Conservation (phyloP, 2,888 invertebrate species). For the Acronicta alni region DNA sequence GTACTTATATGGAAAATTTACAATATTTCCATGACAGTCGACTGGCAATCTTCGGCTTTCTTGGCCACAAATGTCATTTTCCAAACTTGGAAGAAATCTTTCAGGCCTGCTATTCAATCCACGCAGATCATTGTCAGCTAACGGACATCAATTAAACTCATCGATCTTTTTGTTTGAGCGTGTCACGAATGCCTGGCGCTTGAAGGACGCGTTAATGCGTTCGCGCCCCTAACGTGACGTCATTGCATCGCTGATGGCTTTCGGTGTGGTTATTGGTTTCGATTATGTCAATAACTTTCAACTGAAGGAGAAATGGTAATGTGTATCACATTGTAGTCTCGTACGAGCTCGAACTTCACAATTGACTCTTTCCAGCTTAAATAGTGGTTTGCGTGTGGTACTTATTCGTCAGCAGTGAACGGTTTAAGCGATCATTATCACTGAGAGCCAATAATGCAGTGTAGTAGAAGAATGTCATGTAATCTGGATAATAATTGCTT, state of each 20-base stretch:
- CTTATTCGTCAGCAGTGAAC: neutral
- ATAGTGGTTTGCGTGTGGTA: no score
- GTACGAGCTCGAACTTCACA: neutral
- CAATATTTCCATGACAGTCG: no score
- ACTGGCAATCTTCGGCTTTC: neutral
- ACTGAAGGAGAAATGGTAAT: neutral
- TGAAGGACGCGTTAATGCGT: conserved; percentile 17
- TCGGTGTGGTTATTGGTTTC: conserved; percentile 4
- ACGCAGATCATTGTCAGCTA: conserved; percentile 6
- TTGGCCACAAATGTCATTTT: neutral
- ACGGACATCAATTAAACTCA: conserved; percentile 7
- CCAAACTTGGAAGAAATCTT: conserved; percentile 1
- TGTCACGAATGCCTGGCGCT: neutral
- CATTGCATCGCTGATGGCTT: conserved; percentile 3
- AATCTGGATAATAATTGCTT: conserved; percentile 23
- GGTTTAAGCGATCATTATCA: conserved; percentile 1
- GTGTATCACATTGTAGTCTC: conserved; percentile 10
- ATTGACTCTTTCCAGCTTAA: no score
- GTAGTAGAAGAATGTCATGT: conserved; percentile 11
- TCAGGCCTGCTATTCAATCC: conserved; percentile 13
- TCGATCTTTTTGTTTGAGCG: conserved; percentile 27
- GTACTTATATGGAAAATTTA: no score
- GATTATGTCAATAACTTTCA: conserved; percentile 7
- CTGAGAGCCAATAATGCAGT: conserved; percentile 3
- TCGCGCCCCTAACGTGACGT: conserved; percentile 16